Percentiles rank a stretch among this genome's conserved stretches.
These are phyloP conservation scores for Eulemur macaco DNA, from an alignment of 2,113 vertebrate species.

Conservation along the genomic window DNA sequence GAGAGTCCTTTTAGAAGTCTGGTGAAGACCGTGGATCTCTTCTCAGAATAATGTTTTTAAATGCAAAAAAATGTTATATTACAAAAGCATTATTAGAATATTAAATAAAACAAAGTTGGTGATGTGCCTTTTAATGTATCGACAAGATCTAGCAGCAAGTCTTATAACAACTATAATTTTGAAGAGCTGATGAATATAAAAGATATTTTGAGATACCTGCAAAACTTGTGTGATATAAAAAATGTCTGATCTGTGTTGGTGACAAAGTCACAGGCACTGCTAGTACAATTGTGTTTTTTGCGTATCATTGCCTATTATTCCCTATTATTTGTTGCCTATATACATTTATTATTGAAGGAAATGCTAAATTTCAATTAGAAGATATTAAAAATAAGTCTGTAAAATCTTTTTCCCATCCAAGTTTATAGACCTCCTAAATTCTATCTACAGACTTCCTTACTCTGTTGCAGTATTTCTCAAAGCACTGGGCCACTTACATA, in stretches of 20 bases:
- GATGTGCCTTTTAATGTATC: not conserved
- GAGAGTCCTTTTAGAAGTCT: not conserved
- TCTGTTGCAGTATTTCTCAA: not conserved
- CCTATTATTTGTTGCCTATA: not conserved
- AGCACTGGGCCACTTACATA: not conserved
- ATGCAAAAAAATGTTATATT: not conserved
- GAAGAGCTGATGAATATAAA: not conserved
- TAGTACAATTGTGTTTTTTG: not conserved
- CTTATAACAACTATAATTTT: not conserved
- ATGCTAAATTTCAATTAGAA: slow-evolving; percentile 8
- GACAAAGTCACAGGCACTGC: not conserved
- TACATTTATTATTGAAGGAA: not conserved
- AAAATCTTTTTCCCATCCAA: not conserved
- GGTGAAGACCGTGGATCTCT: not conserved
- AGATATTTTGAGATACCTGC: not conserved
- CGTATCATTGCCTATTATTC: too few relatives aligned
- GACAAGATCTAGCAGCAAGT: not conserved
- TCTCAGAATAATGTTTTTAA: slow-evolving; percentile 30
- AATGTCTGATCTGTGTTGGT: not conserved
- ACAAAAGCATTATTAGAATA: not conserved
- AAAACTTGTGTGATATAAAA: not conserved
- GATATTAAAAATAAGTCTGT: not conserved
- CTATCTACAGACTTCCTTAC: not conserved
- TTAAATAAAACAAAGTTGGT: slow-evolving; percentile 9
- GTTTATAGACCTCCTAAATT: not conserved